These are phyloP conservation scores for Erebia epiphron DNA, from an alignment of 2,888 invertebrate species.

Conservation along the genomic window DNA sequence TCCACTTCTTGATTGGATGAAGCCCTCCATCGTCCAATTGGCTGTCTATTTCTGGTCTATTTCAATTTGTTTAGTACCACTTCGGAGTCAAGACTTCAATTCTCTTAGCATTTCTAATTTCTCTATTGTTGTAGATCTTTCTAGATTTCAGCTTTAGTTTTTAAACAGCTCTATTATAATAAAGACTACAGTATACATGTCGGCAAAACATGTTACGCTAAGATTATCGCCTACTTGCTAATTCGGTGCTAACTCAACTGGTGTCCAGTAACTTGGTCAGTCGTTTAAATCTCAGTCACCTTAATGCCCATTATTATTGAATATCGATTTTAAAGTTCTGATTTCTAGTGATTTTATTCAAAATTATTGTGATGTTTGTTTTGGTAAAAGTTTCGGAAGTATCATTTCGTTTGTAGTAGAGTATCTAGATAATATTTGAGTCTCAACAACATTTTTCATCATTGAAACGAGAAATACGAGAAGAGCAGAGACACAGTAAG, in stretches of 20 bases:
- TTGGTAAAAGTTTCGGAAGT: background rate
- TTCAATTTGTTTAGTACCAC: conserved; percentile 10
- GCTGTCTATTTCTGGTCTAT: conserved; percentile 2
- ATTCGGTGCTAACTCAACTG: conserved; percentile 18
- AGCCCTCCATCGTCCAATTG: conserved; percentile 4
- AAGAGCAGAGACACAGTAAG: background rate
- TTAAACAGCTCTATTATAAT: background rate
- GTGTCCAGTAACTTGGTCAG: conserved; percentile 23
- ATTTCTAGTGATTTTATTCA: background rate
- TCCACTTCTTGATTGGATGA: conserved; percentile 3
- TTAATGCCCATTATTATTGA: conserved; percentile 11
- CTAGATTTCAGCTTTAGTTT: conserved; percentile 1
- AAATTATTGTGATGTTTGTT: background rate
- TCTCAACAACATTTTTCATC: background rate
- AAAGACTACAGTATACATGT: background rate
- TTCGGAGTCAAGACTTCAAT: background rate
- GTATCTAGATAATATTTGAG: background rate
- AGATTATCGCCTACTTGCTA: conserved; percentile 27
- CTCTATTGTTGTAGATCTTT: background rate
- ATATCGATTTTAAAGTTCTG: conserved; percentile 14
- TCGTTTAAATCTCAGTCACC: conserved; percentile 13
- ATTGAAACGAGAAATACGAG: background rate
- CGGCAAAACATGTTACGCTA: background rate
- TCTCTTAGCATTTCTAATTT: background rate
- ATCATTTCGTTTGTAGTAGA: background rate